Evolutionary conservation across 2,113 vertebrate genomes (phyloP).

Genomic region (Aptenodytes patagonicus): DNA sequence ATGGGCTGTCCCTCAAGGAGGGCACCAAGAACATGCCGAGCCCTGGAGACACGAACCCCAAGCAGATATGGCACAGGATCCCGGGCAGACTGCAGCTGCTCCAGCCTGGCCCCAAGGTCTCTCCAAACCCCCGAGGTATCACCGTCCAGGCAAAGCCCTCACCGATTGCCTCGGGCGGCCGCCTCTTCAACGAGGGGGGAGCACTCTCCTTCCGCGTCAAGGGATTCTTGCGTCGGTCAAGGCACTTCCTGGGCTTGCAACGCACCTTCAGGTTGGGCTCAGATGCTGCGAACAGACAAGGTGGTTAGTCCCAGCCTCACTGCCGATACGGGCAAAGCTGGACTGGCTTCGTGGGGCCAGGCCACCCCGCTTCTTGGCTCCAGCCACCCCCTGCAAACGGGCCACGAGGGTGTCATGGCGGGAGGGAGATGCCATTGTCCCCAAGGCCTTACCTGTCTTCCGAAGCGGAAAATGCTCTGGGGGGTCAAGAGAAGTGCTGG

Average conservation of each 20-base stretch:
- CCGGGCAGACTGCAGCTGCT: neutral
- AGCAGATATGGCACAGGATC: accelerated
- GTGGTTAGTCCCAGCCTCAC: neutral
- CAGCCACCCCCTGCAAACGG: accelerated
- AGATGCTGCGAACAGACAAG: slow-evolving; percentile 72
- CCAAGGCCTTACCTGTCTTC: slow-evolving; percentile 79
- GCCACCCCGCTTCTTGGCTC: accelerated
- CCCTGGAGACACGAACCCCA: accelerated
- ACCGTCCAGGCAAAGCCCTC: neutral
- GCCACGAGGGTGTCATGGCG: accelerated
- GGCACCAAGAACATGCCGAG: accelerated
- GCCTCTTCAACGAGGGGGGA: slow-evolving; percentile 81
- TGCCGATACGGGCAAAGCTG: neutral
- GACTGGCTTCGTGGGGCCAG: neutral
- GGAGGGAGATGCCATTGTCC: neutral
- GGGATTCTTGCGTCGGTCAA: slow-evolving; percentile 87
- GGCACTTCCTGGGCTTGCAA: slow-evolving; percentile 88
- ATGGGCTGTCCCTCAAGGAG: neutral
- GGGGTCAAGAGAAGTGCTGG: slow-evolving; percentile 73
- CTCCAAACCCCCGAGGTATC: neutral
- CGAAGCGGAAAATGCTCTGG: slow-evolving; percentile 83
- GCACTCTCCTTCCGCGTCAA: slow-evolving; percentile 89
- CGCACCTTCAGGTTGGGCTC: slow-evolving; percentile 94
- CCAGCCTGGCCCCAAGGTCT: neutral
- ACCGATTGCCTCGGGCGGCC: slow-evolving; percentile 81